These are phyloP conservation scores for Corythoichthys intestinalis DNA, from an alignment of 2,113 vertebrate genomes.

Conservation along the genomic window DNA sequence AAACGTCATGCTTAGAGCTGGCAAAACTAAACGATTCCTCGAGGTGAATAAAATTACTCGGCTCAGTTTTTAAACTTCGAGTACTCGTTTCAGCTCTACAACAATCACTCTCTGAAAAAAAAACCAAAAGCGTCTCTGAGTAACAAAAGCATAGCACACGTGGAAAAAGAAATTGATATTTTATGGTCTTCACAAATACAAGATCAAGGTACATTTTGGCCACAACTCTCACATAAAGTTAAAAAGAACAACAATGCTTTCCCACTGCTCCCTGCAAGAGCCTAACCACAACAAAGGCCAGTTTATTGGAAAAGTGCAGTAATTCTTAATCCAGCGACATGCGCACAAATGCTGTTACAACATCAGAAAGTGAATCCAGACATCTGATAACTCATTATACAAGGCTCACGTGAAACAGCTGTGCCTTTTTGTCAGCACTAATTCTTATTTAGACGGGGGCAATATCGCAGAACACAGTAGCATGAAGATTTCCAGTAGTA, in stretches of 20 bases:
- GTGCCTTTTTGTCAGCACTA: conserved; percentile 41
- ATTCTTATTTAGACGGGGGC: conserved; percentile 23
- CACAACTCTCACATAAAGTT: conserved; percentile 21
- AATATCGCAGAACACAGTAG: conserved; percentile 3
- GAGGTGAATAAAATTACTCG: too few species aligned
- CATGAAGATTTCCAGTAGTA: background rate
- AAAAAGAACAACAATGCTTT: conserved; percentile 18
- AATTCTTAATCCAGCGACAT: conserved; percentile 44
- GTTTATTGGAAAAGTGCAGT: conserved; percentile 43
- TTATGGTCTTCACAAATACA: conserved; percentile 16
- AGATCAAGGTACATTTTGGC: conserved; percentile 22
- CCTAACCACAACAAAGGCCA: conserved; percentile 52
- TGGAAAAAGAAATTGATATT: too few species aligned
- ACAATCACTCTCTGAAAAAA: too few species aligned
- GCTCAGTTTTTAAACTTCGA: too few species aligned
- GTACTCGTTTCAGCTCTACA: too few species aligned
- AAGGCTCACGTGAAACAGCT: conserved; percentile 48
- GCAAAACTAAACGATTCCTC: too few species aligned
- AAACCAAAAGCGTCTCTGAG: too few species aligned
- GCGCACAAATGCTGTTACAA: conserved; percentile 49
- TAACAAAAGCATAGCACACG: too few species aligned
- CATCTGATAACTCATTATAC: conserved; percentile 60
- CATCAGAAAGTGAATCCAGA: conserved; percentile 61
- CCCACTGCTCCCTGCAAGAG: conserved; percentile 31
- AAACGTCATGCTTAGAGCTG: too few species aligned